Percentiles rank a stretch among this genome's conserved stretches.
These are phyloP conservation scores for Cyanoliseus patagonus DNA, from an alignment of 2,113 vertebrate species.

Conservation along the genomic window DNA sequence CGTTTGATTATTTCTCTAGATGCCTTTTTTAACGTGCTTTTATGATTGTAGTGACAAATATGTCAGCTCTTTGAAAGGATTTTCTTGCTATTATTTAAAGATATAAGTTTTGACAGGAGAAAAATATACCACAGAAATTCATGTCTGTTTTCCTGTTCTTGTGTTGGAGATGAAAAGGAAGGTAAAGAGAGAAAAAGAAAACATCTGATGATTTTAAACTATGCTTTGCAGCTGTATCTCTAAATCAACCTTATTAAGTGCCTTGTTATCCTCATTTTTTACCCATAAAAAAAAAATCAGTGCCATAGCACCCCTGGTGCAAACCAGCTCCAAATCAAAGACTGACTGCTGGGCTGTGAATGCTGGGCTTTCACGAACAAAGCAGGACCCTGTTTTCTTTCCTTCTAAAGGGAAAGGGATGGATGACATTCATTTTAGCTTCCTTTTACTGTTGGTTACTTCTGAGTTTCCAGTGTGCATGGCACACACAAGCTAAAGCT, in stretches of 20 bases:
- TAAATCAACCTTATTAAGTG: conserved; percentile 55
- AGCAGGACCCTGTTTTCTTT: neutral
- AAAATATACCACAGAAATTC: neutral
- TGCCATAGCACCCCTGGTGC: neutral
- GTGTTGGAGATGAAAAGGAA: neutral
- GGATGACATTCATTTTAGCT: neutral
- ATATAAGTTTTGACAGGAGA: neutral
- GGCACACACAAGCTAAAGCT: neutral
- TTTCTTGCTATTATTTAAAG: neutral
- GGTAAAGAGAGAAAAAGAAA: neutral
- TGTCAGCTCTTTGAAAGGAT: neutral
- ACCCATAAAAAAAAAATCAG: neutral
- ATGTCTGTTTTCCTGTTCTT: neutral
- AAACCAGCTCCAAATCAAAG: conserved; percentile 46
- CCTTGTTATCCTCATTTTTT: conserved; percentile 29
- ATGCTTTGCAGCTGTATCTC: neutral
- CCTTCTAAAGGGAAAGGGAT: neutral
- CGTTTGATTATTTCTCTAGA: neutral
- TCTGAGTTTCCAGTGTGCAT: neutral
- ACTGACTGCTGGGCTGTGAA: conserved; percentile 17
- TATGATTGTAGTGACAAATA: neutral
- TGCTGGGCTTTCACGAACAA: conserved; percentile 24
- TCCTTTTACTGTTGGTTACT: neutral
- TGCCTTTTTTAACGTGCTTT: neutral
- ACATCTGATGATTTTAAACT: neutral